Percentiles rank a stretch among this genome's conserved stretches.
Evolutionary conservation across 1,140 invertebrate genomes (phyloP).

Genomic region (Tetramorium parvispinum): DNA sequence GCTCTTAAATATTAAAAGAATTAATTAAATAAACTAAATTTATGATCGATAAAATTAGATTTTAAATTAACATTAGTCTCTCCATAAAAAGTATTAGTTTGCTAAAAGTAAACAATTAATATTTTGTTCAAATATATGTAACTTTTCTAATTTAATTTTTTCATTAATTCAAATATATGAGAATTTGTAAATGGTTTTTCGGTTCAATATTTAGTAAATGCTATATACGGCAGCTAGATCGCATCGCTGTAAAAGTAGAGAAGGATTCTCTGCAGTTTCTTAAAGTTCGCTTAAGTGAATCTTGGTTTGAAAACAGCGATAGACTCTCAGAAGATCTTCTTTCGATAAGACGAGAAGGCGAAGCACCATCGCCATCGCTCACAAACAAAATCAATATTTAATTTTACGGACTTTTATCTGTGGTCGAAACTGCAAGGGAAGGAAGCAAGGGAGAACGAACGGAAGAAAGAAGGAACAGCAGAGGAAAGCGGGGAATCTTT

Average conservation of each 20-base stretch:
- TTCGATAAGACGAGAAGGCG: background rate
- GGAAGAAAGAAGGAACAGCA: conserved; percentile 22
- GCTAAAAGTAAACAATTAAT: background rate
- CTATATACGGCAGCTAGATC: conserved; percentile 22
- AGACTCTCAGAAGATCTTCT: conserved; percentile 49
- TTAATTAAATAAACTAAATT: background rate
- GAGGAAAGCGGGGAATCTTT: conserved; percentile 52
- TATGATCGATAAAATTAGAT: background rate
- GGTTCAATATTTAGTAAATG: background rate
- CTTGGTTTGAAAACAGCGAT: conserved; percentile 65
- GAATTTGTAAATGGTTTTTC: background rate
- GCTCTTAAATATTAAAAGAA: background rate
- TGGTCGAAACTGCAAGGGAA: conserved; percentile 43
- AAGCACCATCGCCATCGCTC: conserved; percentile 10
- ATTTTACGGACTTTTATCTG: conserved; percentile 70
- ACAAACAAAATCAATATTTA: conserved; percentile 75
- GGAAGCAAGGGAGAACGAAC: conserved; percentile 9
- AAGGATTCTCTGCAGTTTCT: conserved; percentile 21
- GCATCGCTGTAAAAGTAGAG: background rate
- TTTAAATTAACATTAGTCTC: background rate
- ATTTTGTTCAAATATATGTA: background rate
- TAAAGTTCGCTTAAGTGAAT: conserved; percentile 67
- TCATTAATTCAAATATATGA: background rate
- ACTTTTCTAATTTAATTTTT: background rate
- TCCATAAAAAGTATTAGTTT: background rate